These are phyloP conservation scores for Cephus pulcher DNA, from an alignment of 2,888 invertebrate genomes.

Conservation along the genomic window DNA sequence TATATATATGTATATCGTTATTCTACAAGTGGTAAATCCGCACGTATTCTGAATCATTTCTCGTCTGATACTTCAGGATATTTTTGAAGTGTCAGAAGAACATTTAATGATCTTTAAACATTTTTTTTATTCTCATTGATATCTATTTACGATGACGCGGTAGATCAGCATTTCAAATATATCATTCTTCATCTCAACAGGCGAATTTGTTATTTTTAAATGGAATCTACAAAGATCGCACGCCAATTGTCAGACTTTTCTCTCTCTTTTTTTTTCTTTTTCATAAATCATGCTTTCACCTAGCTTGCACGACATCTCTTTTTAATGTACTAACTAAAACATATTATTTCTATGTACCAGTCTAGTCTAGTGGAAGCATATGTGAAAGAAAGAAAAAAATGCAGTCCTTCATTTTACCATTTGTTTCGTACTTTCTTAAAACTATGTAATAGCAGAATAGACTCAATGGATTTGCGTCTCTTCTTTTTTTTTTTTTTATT, in stretches of 20 bases:
- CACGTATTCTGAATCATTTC: neutral
- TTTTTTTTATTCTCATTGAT: no score
- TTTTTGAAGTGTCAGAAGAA: neutral
- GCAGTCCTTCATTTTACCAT: neutral
- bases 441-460: neutral
- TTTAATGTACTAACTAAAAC: neutral
- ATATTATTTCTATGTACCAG: neutral
- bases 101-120: neutral
- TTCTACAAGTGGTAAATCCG: neutral
- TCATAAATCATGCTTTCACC: neutral
- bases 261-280: neutral
- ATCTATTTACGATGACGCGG: neutral
- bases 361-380: neutral
- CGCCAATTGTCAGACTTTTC: neutral
- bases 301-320: neutral
- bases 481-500: conserved; percentile 16
- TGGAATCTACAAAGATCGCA: neutral
- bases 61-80: neutral
- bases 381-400: conserved; percentile 8
- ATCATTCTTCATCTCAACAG: neutral
- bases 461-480: conserved; percentile 10
- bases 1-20: conserved; percentile 7
- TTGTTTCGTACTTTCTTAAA: conserved; percentile 13
- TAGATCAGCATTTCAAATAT: neutral
- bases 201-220: neutral